phyloP scores from a whole-genome alignment of 2,888 invertebrate species.

The Lymantria monacha region DNA sequence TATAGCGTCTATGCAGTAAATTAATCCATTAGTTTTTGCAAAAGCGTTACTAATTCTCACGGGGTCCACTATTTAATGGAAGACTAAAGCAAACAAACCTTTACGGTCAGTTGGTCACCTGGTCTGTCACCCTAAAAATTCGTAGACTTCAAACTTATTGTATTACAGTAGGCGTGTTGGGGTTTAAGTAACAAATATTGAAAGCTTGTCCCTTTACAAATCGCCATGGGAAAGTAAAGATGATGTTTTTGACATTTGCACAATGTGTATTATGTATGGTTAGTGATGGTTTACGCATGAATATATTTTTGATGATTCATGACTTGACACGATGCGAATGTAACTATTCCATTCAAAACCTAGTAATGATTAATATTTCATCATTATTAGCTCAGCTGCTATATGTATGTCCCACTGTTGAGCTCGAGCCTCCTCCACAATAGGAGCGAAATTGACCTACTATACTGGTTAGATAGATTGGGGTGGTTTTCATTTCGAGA shows the following conservation, averaged over 20 bases:
- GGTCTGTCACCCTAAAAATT: slow-evolving; percentile 69
- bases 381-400: no score
- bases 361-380: no score
- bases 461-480: no score
- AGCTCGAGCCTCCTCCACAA: no score
- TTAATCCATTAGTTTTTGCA: slow-evolving; percentile 14
- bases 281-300: slow-evolving; percentile 55
- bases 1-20: not conserved
- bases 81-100: slow-evolving; percentile 66
- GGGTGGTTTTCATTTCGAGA: no score
- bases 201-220: slow-evolving; percentile 50
- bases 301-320: slow-evolving; percentile 36
- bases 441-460: no score
- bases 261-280: slow-evolving; percentile 59
- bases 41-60: slow-evolving; percentile 68
- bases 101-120: slow-evolving; percentile 74
- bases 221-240: slow-evolving; percentile 63
- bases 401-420: no score
- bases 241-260: slow-evolving; percentile 73
- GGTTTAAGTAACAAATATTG: slow-evolving; percentile 72
- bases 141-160: slow-evolving; percentile 64
- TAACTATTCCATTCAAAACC: no score
- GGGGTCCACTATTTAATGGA: slow-evolving; percentile 58
- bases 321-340: slow-evolving; percentile 7
- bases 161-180: slow-evolving; percentile 61